phyloP scores from a whole-genome alignment of 2,888 invertebrate species.

The Homarus gammarus region DNA sequence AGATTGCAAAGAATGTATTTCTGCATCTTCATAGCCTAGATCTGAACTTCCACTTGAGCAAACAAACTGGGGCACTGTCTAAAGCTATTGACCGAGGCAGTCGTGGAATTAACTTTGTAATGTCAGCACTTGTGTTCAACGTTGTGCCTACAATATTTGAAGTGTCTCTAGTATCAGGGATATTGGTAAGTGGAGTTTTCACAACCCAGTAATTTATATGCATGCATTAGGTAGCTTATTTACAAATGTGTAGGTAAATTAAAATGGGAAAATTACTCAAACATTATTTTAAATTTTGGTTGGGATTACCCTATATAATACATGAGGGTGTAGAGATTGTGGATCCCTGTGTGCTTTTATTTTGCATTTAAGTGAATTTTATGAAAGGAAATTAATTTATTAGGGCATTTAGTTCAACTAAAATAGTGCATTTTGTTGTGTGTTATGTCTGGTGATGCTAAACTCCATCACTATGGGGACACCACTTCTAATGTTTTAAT shows the following conservation, averaged over 20 bases:
- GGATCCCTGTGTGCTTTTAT: too few species aligned
- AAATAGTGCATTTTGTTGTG: too few species aligned
- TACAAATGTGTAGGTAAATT: background rate
- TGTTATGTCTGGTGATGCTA: too few species aligned
- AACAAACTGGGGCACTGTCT: constrained; percentile 96
- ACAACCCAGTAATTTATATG: background rate
- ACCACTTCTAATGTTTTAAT: too few species aligned
- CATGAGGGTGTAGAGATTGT: background rate
- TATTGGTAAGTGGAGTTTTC: constrained; percentile 83
- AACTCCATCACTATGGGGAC: too few species aligned
- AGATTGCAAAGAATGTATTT: constrained; percentile 96
- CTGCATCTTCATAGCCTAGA: constrained; percentile 96
- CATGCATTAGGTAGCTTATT: background rate
- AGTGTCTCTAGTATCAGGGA: constrained; percentile 91
- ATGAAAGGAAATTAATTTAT: too few species aligned
- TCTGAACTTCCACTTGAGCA: constrained; percentile 93
- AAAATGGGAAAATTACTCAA: too few species aligned
- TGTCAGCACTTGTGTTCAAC: constrained; percentile 98
- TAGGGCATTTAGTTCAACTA: too few species aligned
- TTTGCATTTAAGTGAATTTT: too few species aligned
- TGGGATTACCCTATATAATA: too few species aligned
- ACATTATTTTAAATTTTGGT: too few species aligned
- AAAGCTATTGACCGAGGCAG: constrained; percentile 88
- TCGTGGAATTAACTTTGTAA: constrained; percentile 97
- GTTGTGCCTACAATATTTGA: constrained; percentile 97